Evolutionary conservation across 2,888 invertebrate genomes (phyloP).

Genomic region (Polia nebulosa): DNA sequence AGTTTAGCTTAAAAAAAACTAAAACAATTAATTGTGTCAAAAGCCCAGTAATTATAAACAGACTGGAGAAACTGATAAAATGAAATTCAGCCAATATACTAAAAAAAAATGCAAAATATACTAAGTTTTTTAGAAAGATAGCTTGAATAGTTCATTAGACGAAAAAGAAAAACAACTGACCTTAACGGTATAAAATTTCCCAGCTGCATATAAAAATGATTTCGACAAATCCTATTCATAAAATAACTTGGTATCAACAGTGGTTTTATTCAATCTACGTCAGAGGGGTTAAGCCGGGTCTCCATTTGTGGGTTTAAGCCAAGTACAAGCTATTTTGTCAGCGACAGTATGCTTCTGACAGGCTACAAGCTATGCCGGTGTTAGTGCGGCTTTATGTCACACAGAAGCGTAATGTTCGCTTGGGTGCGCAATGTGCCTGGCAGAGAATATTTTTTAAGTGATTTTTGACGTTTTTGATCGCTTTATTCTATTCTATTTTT

Average conservation of each 20-base stretch:
- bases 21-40: no score
- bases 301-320: slow-evolving; percentile 71
- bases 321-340: slow-evolving; percentile 71
- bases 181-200: slow-evolving; percentile 12
- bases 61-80: no score
- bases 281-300: slow-evolving; percentile 65
- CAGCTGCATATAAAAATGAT: slow-evolving; percentile 45
- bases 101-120: no score
- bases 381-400: slow-evolving; percentile 50
- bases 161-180: not conserved
- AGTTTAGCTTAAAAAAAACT: no score
- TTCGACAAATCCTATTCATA: slow-evolving; percentile 37
- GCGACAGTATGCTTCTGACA: slow-evolving; percentile 68
- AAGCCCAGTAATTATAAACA: no score
- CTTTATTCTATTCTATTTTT: no score
- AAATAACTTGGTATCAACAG: slow-evolving; percentile 56
- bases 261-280: slow-evolving; percentile 67
- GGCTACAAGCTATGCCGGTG: slow-evolving; percentile 64
- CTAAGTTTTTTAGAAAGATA: not conserved
- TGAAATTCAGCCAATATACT: no score
- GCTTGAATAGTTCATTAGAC: not conserved
- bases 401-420: slow-evolving; percentile 46
- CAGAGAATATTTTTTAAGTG: not conserved
- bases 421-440: not conserved
- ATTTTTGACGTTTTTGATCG: not conserved